phyloP scores from a whole-genome alignment of 2,797 vertebrate species.

The Oreochromis grahami region DNA sequence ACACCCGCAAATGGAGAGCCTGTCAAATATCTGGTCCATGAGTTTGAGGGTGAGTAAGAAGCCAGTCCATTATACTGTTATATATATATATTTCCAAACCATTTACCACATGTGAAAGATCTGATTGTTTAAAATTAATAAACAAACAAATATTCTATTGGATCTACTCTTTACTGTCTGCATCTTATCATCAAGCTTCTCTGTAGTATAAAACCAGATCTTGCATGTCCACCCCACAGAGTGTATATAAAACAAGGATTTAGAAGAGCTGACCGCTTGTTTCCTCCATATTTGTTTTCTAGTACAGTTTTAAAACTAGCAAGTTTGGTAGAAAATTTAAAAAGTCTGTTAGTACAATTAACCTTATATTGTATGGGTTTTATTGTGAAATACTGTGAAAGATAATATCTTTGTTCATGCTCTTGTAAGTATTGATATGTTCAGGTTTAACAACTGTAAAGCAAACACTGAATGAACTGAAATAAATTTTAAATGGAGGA shows the following conservation, averaged over 20 bases:
- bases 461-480: neutral
- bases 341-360: neutral
- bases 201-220: neutral
- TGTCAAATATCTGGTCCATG: conserved; percentile 83
- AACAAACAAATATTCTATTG: neutral
- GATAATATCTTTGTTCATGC: neutral
- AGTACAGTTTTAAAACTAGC: neutral
- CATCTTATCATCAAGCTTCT: neutral
- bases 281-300: neutral
- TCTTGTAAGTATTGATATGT: neutral
- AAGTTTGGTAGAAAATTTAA: neutral
- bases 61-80: neutral
- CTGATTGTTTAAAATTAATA: neutral
- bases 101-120: neutral
- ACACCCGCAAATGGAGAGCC: conserved; percentile 81
- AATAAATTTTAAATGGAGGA: neutral
- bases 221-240: neutral
- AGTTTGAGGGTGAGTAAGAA: conserved; percentile 85
- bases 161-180: neutral
- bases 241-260: neutral
- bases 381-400: neutral
- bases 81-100: neutral
- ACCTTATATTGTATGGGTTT: neutral
- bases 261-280: neutral
- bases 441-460: neutral